phyloP scores from a whole-genome alignment of 2,113 vertebrate species.

The Motacilla tschutschensis region DNA sequence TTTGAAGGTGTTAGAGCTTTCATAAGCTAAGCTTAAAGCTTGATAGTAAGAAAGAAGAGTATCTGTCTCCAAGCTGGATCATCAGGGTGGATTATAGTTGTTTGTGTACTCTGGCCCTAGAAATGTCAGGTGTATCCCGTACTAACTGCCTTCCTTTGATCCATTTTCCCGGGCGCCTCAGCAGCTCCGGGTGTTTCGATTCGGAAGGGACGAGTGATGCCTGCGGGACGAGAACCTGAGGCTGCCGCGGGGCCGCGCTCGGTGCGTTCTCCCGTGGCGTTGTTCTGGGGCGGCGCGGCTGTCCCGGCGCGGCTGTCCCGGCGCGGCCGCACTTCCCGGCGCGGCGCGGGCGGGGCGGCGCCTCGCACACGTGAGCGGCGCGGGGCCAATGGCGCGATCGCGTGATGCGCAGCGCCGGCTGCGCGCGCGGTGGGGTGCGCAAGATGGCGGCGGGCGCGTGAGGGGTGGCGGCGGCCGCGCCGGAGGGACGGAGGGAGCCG shows the following conservation, averaged over 20 bases:
- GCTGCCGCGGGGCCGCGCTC: neutral
- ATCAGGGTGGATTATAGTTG: fast-evolving
- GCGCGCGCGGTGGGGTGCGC: neutral
- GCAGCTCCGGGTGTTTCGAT: neutral
- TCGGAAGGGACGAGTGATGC: neutral
- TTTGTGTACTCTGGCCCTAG: neutral
- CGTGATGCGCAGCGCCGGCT: constrained; percentile 5
- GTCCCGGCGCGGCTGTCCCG: too few relatives aligned
- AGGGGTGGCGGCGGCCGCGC: neutral
- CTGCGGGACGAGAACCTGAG: neutral
- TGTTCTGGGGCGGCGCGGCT: too few relatives aligned
- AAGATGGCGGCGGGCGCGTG: constrained; percentile 44
- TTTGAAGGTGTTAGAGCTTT: neutral
- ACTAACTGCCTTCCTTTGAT: neutral
- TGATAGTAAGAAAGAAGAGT: neutral
- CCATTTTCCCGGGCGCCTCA: neutral
- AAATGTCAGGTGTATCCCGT: neutral
- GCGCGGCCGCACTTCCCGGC: neutral
- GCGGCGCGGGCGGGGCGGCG: too few relatives aligned
- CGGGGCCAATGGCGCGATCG: constrained; percentile 28
- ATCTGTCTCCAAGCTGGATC: neutral
- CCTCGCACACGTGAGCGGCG: neutral
- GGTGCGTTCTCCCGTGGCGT: too few relatives aligned
- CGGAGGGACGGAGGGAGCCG: neutral
- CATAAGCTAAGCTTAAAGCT: neutral